phyloP scores from a whole-genome alignment of 2,113 vertebrate genomes.

The Daboia siamensis region DNA sequence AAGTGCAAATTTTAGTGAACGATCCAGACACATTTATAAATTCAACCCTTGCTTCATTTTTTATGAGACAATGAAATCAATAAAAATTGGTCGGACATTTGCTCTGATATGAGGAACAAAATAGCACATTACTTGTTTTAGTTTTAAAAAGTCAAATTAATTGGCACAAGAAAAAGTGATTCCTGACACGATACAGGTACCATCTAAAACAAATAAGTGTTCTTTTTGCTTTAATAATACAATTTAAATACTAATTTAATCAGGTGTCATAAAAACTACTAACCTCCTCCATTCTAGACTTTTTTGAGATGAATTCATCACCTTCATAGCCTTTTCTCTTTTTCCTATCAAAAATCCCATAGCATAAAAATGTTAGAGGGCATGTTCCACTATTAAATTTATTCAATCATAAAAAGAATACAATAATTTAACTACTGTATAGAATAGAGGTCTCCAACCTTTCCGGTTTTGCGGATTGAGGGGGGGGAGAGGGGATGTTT shows the following conservation, averaged over 20 bases:
- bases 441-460: background rate
- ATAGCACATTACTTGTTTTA: background rate
- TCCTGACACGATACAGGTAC: background rate
- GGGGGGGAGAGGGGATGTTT: background rate
- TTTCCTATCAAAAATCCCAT: conserved; percentile 72
- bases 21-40: background rate
- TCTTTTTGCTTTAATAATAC: background rate
- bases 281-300: conserved; percentile 81
- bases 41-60: background rate
- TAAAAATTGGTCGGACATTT: background rate
- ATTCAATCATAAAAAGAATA: background rate
- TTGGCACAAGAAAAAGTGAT: background rate
- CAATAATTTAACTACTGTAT: background rate
- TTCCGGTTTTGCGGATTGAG: background rate
- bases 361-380: background rate
- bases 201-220: background rate
- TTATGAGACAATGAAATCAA: background rate
- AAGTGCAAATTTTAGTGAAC: background rate
- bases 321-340: conserved; percentile 92
- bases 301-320: conserved; percentile 83
- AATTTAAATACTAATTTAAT: background rate
- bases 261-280: conserved; percentile 37
- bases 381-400: background rate
- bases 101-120: background rate
- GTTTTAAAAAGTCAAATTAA: background rate